These are phyloP conservation scores for Aix galericulata DNA, from an alignment of 2,113 vertebrate genomes.

Conservation along the genomic window DNA sequence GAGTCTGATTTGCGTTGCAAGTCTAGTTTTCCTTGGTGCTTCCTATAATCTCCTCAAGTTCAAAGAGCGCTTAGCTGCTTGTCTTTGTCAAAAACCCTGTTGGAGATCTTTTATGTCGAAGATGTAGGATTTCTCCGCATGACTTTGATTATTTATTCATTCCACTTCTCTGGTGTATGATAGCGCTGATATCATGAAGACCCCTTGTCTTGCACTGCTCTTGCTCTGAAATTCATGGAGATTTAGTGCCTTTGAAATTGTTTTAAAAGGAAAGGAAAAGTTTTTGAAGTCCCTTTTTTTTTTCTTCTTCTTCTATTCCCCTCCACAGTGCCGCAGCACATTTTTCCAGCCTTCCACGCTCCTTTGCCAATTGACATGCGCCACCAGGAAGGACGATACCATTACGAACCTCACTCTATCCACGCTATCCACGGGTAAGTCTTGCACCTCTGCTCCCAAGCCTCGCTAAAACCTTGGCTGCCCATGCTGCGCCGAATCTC, in stretches of 20 bases:
- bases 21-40: constrained; percentile 77
- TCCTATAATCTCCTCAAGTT: constrained; percentile 87
- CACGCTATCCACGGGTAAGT: constrained; percentile 95
- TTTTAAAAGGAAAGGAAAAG: constrained; percentile 76
- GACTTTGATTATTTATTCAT: constrained; percentile 99
- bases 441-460: neutral
- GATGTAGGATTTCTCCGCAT: constrained; percentile 90
- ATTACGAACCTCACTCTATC: constrained; percentile 93
- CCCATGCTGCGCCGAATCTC: rapidly evolving
- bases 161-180: constrained; percentile 87
- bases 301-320: constrained; percentile 53
- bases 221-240: constrained; percentile 84
- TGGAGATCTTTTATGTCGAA: constrained; percentile 94
- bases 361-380: constrained; percentile 96
- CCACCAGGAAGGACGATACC: constrained; percentile 97
- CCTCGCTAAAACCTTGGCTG: neutral
- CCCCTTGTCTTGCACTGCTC: constrained; percentile 80
- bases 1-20: constrained; percentile 79
- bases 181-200: constrained; percentile 81
- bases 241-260: constrained; percentile 85
- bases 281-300: constrained; percentile 80
- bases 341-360: constrained; percentile 93
- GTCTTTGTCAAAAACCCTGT: constrained; percentile 93
- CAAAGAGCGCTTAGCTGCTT: constrained; percentile 92
- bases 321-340: constrained; percentile 86